These are phyloP conservation scores for Pyralis farinalis DNA, from an alignment of 2,888 invertebrate genomes.

Conservation along the genomic window DNA sequence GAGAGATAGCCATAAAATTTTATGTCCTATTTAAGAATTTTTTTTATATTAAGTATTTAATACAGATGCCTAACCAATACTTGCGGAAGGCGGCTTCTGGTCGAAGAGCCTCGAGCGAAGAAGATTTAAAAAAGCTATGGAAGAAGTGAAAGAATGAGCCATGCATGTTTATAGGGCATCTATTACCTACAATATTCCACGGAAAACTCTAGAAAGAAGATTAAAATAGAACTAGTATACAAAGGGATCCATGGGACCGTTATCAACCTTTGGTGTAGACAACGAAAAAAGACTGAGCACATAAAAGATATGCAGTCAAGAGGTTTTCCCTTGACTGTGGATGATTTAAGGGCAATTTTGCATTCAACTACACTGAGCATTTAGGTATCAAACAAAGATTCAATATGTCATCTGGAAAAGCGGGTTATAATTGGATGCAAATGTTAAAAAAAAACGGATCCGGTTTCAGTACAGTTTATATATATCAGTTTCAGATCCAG, in stretches of 20 bases:
- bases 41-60: not conserved
- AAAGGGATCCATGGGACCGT: conserved; percentile 1
- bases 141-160: not conserved
- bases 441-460: conserved; percentile 12
- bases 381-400: conserved; percentile 17
- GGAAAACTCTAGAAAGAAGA: no score
- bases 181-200: no score
- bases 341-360: conserved; percentile 13
- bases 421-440: no score
- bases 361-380: conserved; percentile 16
- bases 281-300: not conserved
- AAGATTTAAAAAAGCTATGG: not conserved
- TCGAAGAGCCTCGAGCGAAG: not conserved
- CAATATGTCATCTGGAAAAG: conserved; percentile 12
- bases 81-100: not conserved
- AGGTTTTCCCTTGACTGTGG: no score
- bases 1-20: no score
- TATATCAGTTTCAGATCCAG: not conserved
- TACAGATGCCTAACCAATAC: conserved; percentile 1
- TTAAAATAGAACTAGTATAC: not conserved
- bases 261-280: not conserved
- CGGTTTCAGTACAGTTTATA: conserved; percentile 11
- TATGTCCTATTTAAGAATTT: no score
- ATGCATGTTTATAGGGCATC: not conserved
- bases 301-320: no score